Evolutionary conservation across 2,888 invertebrate genomes (phyloP).

Genomic region (Eupithecia dodoneata): DNA sequence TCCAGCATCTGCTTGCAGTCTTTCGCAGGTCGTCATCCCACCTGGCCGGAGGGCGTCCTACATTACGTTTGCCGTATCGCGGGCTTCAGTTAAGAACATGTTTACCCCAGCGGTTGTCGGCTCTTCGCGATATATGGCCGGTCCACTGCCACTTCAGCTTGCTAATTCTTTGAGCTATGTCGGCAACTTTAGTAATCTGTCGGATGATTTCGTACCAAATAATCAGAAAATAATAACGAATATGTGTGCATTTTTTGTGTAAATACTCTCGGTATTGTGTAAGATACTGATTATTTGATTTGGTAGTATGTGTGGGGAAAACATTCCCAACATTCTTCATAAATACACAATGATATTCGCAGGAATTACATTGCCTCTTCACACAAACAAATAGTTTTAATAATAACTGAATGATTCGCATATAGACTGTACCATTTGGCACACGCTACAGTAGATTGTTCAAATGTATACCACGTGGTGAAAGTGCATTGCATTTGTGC

Average conservation of each 20-base stretch:
- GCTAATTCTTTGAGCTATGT: too few species aligned
- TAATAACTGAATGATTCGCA: conserved; percentile 21
- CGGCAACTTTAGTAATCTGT: too few species aligned
- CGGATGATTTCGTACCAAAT: too few species aligned
- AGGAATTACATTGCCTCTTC: conserved; percentile 1
- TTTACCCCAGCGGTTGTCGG: too few species aligned
- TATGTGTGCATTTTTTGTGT: not conserved
- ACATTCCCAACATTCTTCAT: not conserved
- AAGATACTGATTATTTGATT: not conserved
- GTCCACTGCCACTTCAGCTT: too few species aligned
- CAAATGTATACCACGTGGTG: conserved; percentile 24
- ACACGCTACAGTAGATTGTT: conserved; percentile 19
- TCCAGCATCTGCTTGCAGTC: too few species aligned
- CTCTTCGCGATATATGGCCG: too few species aligned
- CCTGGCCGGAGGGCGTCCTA: too few species aligned
- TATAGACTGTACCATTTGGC: conserved; percentile 27
- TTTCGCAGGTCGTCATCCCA: too few species aligned
- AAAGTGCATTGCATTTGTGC: conserved; percentile 25
- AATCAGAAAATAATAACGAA: too few species aligned
- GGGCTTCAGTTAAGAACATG: too few species aligned
- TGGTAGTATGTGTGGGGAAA: not conserved
- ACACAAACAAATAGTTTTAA: conserved; percentile 18
- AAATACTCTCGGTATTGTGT: not conserved
- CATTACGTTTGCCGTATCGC: too few species aligned
- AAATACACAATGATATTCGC: not conserved